Conservation (phyloP, 2,888 invertebrate species). For the Steromphala cineraria region DNA sequence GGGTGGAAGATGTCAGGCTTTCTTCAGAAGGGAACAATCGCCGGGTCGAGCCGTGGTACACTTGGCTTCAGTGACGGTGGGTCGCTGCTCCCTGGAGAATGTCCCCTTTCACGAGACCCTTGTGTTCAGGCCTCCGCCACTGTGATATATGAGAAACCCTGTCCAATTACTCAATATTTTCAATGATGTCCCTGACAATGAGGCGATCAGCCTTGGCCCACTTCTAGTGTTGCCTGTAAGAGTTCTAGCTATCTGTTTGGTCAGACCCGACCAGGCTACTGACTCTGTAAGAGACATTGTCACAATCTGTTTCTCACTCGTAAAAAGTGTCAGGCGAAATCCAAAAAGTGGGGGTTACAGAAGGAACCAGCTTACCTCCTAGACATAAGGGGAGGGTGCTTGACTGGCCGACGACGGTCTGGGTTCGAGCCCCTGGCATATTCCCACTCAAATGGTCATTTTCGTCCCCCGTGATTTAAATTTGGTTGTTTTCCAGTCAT, state of each 20-base stretch:
- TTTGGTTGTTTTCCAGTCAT: no score
- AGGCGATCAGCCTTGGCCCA: background rate
- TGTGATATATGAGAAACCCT: background rate
- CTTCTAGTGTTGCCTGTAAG: background rate
- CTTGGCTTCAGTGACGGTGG: background rate
- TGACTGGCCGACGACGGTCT: background rate
- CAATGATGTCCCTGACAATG: background rate
- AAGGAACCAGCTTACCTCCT: background rate
- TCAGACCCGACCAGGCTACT: background rate
- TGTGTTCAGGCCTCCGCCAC: background rate
- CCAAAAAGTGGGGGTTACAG: background rate
- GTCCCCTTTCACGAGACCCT: background rate
- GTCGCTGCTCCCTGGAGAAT: background rate
- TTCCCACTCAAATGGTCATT: background rate
- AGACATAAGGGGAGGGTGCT: background rate
- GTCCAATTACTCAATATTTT: slow-evolving; percentile 8
- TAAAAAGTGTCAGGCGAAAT: background rate
- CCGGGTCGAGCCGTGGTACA: background rate
- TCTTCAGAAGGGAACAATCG: background rate
- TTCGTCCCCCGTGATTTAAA: no score
- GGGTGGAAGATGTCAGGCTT: background rate
- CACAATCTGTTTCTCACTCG: background rate
- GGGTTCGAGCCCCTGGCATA: background rate
- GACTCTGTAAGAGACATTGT: background rate
- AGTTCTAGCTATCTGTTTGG: background rate